Evolutionary conservation across 64 coral and sea anemone genomes (phyloP).

Genomic region (Montipora capricornis): DNA sequence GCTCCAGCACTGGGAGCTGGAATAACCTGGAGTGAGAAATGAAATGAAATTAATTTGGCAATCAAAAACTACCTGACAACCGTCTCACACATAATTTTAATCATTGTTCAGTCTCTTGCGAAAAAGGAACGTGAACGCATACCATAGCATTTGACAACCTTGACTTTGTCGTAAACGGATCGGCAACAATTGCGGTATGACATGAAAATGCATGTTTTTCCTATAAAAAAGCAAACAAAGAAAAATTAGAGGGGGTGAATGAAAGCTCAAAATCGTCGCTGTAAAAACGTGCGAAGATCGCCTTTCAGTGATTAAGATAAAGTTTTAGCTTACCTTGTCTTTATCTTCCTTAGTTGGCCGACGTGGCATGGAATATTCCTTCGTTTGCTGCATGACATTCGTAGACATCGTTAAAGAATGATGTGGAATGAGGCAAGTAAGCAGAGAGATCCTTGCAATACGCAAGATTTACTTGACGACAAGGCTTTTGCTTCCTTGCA

Average conservation of each 20-base stretch:
- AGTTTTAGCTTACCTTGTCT: conserved; percentile 11
- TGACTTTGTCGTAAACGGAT: conserved; percentile 89
- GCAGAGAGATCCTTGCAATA: background rate
- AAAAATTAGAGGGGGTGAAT: background rate
- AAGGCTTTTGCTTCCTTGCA: background rate
- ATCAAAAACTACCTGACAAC: background rate
- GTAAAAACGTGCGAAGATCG: background rate
- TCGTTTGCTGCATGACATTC: conserved; percentile 48
- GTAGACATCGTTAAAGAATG: background rate
- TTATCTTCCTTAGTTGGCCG: conserved; percentile 17
- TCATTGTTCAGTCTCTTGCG: background rate
- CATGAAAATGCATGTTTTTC: background rate
- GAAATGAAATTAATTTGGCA: background rate
- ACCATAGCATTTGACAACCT: conserved; percentile 82
- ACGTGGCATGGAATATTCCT: conserved; percentile 18
- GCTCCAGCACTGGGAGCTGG: conserved; percentile 81
- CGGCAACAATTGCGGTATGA: conserved; percentile 50
- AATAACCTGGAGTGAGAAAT: conserved; percentile 20
- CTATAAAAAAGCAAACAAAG: background rate
- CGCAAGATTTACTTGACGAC: conserved; percentile 44
- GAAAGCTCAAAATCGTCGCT: background rate
- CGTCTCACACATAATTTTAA: background rate
- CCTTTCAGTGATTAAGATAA: background rate
- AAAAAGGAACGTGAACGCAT: background rate
- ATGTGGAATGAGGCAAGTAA: background rate